Base-by-base conservation (phyloP, 2,797 vertebrate genomes). In the Alauda arvensis region DNA sequence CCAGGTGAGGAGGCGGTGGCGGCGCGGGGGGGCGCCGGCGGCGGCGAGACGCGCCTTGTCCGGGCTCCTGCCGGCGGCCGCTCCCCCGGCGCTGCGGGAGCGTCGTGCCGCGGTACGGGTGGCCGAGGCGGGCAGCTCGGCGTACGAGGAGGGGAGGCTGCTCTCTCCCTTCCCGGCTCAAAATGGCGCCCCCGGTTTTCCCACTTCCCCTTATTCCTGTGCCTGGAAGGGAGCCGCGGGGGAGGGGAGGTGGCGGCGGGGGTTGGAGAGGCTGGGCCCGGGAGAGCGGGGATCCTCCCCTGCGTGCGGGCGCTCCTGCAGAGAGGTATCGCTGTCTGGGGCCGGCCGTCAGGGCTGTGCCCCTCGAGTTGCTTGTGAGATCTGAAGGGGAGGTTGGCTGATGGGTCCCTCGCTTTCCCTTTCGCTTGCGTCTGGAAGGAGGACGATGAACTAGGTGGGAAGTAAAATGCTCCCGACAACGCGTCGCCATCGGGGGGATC, bases 131-230 rank as follows among this genome's bases (percentile, higher is more conserved):
- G 80, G 80, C 77, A 57, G 45, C 66, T 43, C 18, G 43, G 60
- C 39, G 42, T 62, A 57, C 45, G 51, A 26, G 33, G 14, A 28
- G 28, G 39, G 43, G 37, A 45, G 55, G 72, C 46, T n/a, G 37
- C 31, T 28, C 51, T 61, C 18, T 69, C 57, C 37, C 29, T 91
- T 82, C 76, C 79, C 53, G 48, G 69, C 90, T 94, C 94, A 95
- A 97, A 95, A 95, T 95, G 94, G 95, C 92, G 94, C 83, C 85
- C 85, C 90, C 57, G 84, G 18, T 80, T 92, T 80, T 90, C 92
- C 91, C 91, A 95, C 91, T 95, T 94, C 91, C 91, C 91, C 92
- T 91, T 93, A 87, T 91, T 92, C 77, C 86, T 34, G 65, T 53
- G 89, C 31, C 65, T 74, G 85, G 79, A 75, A 89, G 49, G 83